Evolutionary conservation across 2,113 vertebrate genomes (phyloP).

Genomic region (Podocnemis expansa): DNA sequence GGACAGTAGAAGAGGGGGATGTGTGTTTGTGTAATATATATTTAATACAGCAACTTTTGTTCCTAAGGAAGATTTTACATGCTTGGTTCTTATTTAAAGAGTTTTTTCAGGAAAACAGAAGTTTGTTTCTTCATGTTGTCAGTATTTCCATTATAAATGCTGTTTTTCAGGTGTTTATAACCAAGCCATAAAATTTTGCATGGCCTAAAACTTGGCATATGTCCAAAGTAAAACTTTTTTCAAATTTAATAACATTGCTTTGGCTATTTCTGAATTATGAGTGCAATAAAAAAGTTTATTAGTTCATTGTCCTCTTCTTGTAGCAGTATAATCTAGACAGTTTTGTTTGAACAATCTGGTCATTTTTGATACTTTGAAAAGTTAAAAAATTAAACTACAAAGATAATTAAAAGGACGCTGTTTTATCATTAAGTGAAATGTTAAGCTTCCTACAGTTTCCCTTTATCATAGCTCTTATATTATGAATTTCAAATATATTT

Average conservation of each 20-base stretch:
- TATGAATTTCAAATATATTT: not conserved
- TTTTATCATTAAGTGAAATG: not conserved
- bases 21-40: conserved; percentile 40
- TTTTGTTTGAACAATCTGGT: not conserved
- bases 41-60: not conserved
- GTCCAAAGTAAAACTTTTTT: not conserved
- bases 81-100: conserved; percentile 22
- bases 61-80: conserved; percentile 25
- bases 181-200: not conserved
- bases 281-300: conserved; percentile 1
- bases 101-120: conserved; percentile 1
- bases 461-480: not conserved
- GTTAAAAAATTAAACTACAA: not conserved
- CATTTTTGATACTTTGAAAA: not conserved
- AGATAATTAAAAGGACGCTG: not conserved
- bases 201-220: not conserved
- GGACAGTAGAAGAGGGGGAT: conserved; percentile 51
- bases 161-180: conserved; percentile 20
- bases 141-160: conserved; percentile 25
- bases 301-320: not conserved
- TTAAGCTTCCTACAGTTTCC: not conserved
- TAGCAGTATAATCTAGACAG: not conserved
- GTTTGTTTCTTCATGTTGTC: conserved; percentile 34
- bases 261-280: conserved; percentile 17
- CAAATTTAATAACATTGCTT: not conserved